Conservation (phyloP, 2,888 invertebrate species). For the Seira ritae region DNA sequence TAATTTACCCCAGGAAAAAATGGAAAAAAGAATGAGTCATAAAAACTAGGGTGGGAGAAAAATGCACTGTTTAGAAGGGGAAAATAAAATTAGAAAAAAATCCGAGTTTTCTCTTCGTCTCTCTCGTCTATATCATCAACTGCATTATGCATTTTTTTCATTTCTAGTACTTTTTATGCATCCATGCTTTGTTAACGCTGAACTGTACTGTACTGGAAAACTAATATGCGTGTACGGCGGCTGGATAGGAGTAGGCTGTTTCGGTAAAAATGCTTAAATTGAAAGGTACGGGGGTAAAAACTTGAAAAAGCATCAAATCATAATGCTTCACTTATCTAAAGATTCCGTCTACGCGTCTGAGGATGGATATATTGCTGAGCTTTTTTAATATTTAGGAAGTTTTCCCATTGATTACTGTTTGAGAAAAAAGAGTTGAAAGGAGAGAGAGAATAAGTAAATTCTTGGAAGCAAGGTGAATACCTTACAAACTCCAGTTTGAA, state of each 20-base stretch:
- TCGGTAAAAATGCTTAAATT: conserved; percentile 22
- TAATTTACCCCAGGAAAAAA: conserved; percentile 38
- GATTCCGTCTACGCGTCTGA: conserved; percentile 27
- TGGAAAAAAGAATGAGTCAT: conserved; percentile 69
- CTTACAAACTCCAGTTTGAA: too few relatives aligned
- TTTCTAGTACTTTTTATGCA: conserved; percentile 43
- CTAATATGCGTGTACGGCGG: conserved; percentile 42
- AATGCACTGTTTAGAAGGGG: conserved; percentile 51
- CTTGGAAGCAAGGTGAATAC: too few relatives aligned
- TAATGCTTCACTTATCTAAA: conserved; percentile 61
- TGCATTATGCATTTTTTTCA: conserved; percentile 35
- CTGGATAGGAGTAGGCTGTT: background rate
- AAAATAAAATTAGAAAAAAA: conserved; percentile 74
- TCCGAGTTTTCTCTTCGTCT: conserved; percentile 58
- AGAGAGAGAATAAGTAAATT: too few relatives aligned
- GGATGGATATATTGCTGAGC: too few relatives aligned
- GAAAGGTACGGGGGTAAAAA: conserved; percentile 23
- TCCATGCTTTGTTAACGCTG: conserved; percentile 45
- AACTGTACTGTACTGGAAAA: conserved; percentile 12
- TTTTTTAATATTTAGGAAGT: too few relatives aligned
- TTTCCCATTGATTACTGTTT: too few relatives aligned
- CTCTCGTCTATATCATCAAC: conserved; percentile 38
- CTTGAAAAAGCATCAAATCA: conserved; percentile 40
- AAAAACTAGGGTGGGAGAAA: conserved; percentile 71
- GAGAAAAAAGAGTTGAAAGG: too few relatives aligned